Evolutionary conservation across 2,113 vertebrate species (phyloP), one percentile per base, ranked within the genome.

Genomic region (Dryoscopus gambensis): DNA sequence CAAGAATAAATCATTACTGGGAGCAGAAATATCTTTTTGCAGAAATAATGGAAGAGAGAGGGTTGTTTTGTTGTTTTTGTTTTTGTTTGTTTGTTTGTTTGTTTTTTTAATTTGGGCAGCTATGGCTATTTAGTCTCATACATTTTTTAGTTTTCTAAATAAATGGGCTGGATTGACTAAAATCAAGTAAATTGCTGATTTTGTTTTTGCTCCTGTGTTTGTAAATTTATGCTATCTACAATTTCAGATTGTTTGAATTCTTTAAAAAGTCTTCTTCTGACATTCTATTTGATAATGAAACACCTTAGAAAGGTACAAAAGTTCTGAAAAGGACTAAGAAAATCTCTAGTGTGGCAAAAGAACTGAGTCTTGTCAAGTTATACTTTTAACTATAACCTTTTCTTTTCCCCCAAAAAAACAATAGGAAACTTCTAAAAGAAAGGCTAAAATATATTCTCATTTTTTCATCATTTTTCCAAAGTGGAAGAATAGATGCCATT

Each of bases 321-420:
- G 1, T 50, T 74, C 33, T 44, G 30, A 39, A 49, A 59, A 70
- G 1, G 8, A 15, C 13, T 27, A 25, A 44, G 65, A 69, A 86
- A 74, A 13, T 37, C 19, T 67, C 13, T 17, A 13, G 10, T 47
- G 24, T 76, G 28, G 6, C 7, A 37, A 82, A 81, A 87, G 25
- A 4, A 0, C 22, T 16, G 13, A 68, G 13, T 49, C 13, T 62
- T 3, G 0, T 3, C 15, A 69, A 24, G 23, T 0, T n/a, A n/a
- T n/a, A n/a, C n/a, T n/a, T n/a, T n/a, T 56, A 21, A 11, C 11
- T 24, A 7, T 24, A 65, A 49, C 4, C 0, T 10, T 63, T 31
- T 57, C 1, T 63, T 49, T 7, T 4, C 2, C 13, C 7, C 4
- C 0, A n/a, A 1, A 2, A 42, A 37, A 40, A 1, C 3, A 31